Conservation (phyloP, 2,888 invertebrate genomes). For the Coelinius sp. region DNA sequence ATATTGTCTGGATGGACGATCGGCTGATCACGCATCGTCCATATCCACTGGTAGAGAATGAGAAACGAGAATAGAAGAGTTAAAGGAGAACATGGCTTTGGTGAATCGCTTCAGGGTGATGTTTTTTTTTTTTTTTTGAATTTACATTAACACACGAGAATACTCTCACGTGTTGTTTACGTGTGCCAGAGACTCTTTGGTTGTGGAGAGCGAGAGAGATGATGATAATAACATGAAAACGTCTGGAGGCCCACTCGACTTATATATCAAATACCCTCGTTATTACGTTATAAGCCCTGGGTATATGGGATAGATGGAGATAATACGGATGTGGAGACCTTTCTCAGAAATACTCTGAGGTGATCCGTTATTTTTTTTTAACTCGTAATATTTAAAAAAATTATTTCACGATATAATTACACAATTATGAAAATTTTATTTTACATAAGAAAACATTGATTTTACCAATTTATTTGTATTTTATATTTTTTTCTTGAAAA, state of each 20-base stretch:
- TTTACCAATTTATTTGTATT: background rate
- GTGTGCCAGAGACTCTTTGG: background rate
- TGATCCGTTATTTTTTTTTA: conserved; percentile 39
- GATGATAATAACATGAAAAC: background rate
- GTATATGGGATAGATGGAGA: background rate
- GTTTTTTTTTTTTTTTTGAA: conserved; percentile 24
- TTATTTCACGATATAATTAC: too few species aligned
- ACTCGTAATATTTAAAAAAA: too few species aligned
- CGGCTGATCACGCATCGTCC: conserved; percentile 33
- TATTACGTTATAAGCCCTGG: conserved; percentile 23
- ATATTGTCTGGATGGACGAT: conserved; percentile 25
- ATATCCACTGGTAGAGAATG: conserved; percentile 39
- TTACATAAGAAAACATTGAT: background rate
- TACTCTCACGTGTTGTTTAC: background rate
- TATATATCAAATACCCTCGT: conserved; percentile 25
- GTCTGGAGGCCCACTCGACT: conserved; percentile 24
- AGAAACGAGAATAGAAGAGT: conserved; percentile 20
- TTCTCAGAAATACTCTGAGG: conserved; percentile 31
- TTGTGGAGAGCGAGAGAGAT: background rate
- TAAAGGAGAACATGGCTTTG: background rate
- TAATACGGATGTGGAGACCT: conserved; percentile 24
- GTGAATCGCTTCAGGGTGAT: background rate
- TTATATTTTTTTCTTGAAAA: background rate
- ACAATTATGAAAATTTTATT: background rate
- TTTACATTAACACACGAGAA: background rate